These are phyloP conservation scores for Myocastor coypus DNA, from an alignment of 2,113 vertebrate species.

Conservation along the genomic window DNA sequence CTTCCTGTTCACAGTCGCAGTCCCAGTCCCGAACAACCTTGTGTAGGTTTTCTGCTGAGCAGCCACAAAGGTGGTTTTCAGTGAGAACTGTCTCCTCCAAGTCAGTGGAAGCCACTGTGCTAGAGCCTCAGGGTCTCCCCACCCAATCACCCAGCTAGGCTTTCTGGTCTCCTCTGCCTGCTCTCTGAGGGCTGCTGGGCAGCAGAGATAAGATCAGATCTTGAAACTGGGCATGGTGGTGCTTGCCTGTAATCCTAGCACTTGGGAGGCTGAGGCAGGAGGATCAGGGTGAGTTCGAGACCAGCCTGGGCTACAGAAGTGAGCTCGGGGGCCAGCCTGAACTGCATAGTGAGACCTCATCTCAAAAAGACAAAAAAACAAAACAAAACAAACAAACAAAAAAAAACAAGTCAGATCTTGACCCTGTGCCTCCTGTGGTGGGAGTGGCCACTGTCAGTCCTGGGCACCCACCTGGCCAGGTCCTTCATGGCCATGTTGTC, in stretches of 20 bases:
- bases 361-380: too few relatives aligned
- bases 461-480: accelerated
- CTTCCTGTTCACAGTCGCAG: neutral
- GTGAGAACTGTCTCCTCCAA: neutral
- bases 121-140: neutral
- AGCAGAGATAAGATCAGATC: neutral
- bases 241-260: too few relatives aligned
- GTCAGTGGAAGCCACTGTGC: neutral
- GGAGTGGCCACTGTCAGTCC: accelerated
- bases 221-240: too few relatives aligned
- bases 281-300: too few relatives aligned
- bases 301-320: too few relatives aligned
- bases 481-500: accelerated
- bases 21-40: neutral
- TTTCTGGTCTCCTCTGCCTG: accelerated
- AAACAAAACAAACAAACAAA: too few relatives aligned
- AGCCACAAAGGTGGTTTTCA: neutral
- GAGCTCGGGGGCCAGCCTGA: too few relatives aligned
- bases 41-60: neutral
- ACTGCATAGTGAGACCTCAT: too few relatives aligned
- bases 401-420: too few relatives aligned
- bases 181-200: neutral
- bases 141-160: accelerated
- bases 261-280: too few relatives aligned
- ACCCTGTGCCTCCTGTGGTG: accelerated